A percentile compares a stretch with the other conserved stretches of the same genome.
Conservation (phyloP, 2,113 vertebrate species). For the Sinocyclocheilus maitianheensis region DNA sequence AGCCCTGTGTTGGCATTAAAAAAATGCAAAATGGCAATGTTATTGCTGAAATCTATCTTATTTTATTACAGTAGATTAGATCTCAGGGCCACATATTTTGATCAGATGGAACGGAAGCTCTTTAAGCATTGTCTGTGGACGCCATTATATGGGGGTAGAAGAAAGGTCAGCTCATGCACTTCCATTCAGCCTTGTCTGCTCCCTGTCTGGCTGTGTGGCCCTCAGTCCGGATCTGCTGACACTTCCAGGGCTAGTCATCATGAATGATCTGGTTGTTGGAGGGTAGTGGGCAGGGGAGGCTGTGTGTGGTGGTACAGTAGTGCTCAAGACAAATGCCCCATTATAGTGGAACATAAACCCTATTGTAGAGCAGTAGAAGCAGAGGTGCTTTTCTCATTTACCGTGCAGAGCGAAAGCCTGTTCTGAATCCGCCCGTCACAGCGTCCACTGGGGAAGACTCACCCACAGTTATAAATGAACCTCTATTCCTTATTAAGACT, state of each 20-base stretch:
- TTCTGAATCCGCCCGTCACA: conserved; percentile 39
- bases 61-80: conserved; percentile 25
- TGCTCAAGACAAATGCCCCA: conserved; percentile 51
- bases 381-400: conserved; percentile 42
- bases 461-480: conserved; percentile 46
- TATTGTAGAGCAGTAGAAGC: conserved; percentile 45
- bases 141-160: background rate
- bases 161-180: background rate
- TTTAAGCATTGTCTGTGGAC: conserved; percentile 1
- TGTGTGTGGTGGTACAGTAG: conserved; percentile 53
- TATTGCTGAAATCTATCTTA: conserved; percentile 12
- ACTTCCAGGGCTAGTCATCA: background rate
- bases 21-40: background rate
- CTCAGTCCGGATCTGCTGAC: conserved; percentile 29
- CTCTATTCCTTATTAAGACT: conserved; percentile 50
- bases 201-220: conserved; percentile 19
- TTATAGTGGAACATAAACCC: conserved; percentile 58
- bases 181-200: conserved; percentile 33
- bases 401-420: conserved; percentile 41
- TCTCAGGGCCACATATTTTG: conserved; percentile 1
- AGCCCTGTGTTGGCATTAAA: too few species aligned
- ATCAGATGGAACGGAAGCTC: background rate
- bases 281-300: conserved; percentile 1
- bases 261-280: conserved; percentile 51
- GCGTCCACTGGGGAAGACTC: conserved; percentile 35